Evolutionary conservation across 2,113 vertebrate genomes (phyloP).

Genomic region (Zosterops borbonicus): DNA sequence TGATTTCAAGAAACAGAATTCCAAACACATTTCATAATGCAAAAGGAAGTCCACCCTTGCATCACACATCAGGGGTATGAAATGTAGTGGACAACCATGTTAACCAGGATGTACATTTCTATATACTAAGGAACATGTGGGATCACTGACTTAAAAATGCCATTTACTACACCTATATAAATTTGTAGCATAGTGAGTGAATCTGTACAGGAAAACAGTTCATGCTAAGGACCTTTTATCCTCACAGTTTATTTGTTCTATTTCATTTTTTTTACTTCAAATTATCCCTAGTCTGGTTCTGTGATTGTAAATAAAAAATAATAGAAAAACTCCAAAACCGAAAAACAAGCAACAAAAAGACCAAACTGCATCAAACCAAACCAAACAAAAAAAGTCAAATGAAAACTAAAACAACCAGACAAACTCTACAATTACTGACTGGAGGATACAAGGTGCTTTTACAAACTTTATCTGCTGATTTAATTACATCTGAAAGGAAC

Average conservation of each 20-base stretch:
- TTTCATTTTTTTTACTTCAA: neutral
- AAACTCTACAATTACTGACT: neutral
- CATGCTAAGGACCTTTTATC: neutral
- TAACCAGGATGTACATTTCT: neutral
- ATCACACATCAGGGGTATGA: neutral
- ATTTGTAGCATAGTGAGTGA: neutral
- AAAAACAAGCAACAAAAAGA: neutral
- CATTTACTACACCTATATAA: neutral
- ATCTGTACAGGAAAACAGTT: neutral
- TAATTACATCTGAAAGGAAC: neutral
- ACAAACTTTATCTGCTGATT: neutral
- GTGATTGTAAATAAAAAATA: neutral
- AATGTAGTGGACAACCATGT: neutral
- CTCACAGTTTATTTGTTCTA: neutral
- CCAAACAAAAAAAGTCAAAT: neutral
- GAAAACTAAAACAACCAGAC: neutral
- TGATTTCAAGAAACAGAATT: neutral
- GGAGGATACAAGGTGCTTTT: neutral
- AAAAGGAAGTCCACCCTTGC: neutral
- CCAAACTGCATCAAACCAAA: neutral
- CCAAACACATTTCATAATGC: neutral
- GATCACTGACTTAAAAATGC: neutral
- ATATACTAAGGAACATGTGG: neutral
- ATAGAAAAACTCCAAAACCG: neutral
- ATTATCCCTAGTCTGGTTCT: neutral